Evolutionary conservation across 2,113 vertebrate species (phyloP).

Genomic region (Elanoides forficatus): DNA sequence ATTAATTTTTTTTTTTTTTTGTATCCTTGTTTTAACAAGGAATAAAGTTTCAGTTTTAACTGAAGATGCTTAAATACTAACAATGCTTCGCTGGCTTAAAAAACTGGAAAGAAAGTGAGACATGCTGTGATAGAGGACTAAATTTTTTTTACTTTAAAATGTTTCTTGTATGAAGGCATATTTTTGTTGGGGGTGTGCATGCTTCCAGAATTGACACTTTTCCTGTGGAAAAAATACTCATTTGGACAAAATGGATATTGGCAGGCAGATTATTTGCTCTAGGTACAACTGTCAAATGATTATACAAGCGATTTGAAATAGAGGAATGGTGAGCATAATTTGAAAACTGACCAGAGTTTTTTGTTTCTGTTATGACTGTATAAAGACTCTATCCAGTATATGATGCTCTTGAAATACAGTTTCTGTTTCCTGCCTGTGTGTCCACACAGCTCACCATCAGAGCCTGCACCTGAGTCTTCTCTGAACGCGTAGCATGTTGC

Average conservation of each 20-base stretch:
- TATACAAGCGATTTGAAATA: not conserved
- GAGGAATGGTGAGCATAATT: not conserved
- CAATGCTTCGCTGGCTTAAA: not conserved
- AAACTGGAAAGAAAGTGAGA: not conserved
- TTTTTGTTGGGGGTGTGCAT: not conserved
- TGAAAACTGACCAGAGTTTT: not conserved
- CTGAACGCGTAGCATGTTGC: fast-evolving
- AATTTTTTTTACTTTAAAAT: not conserved
- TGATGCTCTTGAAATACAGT: not conserved
- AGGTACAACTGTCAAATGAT: not conserved
- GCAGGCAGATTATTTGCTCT: not conserved
- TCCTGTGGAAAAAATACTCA: not conserved
- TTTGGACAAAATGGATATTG: not conserved
- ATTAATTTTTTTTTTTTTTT: not conserved
- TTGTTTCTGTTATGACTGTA: not conserved
- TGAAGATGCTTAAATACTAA: not conserved
- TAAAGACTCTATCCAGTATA: too few species aligned
- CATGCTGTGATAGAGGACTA: not conserved
- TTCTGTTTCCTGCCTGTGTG: not conserved
- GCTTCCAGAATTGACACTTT: not conserved
- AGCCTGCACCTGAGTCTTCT: too few species aligned
- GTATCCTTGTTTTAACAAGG: not conserved
- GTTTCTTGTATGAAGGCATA: not conserved
- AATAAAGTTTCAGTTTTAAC: not conserved
- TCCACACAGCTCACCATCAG: not conserved